Conservation (phyloP, 1,140 invertebrate species). For the Drosophila chauvacae region DNA sequence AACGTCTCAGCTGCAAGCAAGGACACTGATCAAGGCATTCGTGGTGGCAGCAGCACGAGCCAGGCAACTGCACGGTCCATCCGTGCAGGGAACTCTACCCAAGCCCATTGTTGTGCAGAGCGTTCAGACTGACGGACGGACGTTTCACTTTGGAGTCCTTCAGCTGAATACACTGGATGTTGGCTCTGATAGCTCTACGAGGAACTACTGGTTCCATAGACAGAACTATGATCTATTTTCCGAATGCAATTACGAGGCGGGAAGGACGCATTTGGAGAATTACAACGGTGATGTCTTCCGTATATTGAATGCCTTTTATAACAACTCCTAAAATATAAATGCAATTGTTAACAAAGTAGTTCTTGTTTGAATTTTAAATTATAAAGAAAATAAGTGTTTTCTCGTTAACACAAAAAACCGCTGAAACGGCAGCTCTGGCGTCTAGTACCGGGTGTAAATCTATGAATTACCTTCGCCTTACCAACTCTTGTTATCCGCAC, state of each 20-base stretch:
- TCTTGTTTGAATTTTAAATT: background rate
- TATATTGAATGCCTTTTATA: slow-evolving; percentile 91
- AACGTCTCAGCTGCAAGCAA: slow-evolving; percentile 87
- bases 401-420: background rate
- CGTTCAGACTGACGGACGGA: slow-evolving; percentile 90
- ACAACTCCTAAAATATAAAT: slow-evolving; percentile 84
- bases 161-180: slow-evolving; percentile 94
- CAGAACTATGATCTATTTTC: slow-evolving; percentile 89
- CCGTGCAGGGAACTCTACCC: slow-evolving; percentile 85
- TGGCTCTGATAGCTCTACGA: slow-evolving; percentile 86
- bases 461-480: slow-evolving; percentile 16
- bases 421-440: slow-evolving; percentile 2
- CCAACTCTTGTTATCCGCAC: slow-evolving; percentile 3
- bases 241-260: slow-evolving; percentile 87
- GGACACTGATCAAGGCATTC: slow-evolving; percentile 90
- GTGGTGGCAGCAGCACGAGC: slow-evolving; percentile 89
- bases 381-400: background rate
- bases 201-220: slow-evolving; percentile 91
- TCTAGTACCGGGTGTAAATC: slow-evolving; percentile 5
- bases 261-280: slow-evolving; percentile 88
- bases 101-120: slow-evolving; percentile 93
- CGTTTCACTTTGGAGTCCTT: slow-evolving; percentile 92
- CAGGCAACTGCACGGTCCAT: slow-evolving; percentile 89
- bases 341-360: background rate
- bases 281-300: slow-evolving; percentile 92